A percentile compares a stretch with the other conserved stretches of the same genome.
Evolutionary conservation across 2,888 invertebrate species (phyloP).

Genomic region (Abrostola tripartita): DNA sequence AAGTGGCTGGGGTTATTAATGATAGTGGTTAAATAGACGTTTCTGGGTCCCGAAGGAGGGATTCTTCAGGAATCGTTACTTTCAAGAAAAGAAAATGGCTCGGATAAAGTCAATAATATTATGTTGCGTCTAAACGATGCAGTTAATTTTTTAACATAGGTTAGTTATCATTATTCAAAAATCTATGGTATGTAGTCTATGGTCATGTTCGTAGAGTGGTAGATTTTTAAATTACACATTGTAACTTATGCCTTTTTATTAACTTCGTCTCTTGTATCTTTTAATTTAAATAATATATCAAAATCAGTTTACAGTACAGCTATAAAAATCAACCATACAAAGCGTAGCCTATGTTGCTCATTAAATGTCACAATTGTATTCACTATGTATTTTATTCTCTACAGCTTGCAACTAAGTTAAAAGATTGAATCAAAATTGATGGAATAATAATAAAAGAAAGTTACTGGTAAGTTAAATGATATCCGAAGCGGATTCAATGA

Average conservation of each 20-base stretch:
- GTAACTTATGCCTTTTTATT: no score
- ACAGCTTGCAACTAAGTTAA: slow-evolving; percentile 32
- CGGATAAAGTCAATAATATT: slow-evolving; percentile 57
- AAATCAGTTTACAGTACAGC: no score
- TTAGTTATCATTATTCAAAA: no score
- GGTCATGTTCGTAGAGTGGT: no score
- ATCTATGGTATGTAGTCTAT: no score
- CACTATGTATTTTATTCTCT: not conserved
- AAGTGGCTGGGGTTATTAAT: slow-evolving; percentile 59
- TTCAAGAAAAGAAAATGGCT: slow-evolving; percentile 49
- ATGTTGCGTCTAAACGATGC: slow-evolving; percentile 20
- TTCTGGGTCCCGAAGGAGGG: slow-evolving; percentile 43
- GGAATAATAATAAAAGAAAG: slow-evolving; percentile 47
- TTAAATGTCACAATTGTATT: not conserved
- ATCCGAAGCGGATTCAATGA: slow-evolving; percentile 67
- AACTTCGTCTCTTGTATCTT: no score
- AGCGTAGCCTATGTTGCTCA: not conserved
- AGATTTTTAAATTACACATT: no score
- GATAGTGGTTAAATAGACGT: slow-evolving; percentile 59
- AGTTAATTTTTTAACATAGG: no score
- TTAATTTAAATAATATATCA: no score
- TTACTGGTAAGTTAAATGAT: slow-evolving; percentile 60
- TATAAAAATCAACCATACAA: not conserved
- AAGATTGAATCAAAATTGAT: slow-evolving; percentile 58
- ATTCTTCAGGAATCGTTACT: slow-evolving; percentile 50